These are phyloP conservation scores for Fistularia commersonii DNA, from an alignment of 2,797 vertebrate genomes.

Conservation along the genomic window DNA sequence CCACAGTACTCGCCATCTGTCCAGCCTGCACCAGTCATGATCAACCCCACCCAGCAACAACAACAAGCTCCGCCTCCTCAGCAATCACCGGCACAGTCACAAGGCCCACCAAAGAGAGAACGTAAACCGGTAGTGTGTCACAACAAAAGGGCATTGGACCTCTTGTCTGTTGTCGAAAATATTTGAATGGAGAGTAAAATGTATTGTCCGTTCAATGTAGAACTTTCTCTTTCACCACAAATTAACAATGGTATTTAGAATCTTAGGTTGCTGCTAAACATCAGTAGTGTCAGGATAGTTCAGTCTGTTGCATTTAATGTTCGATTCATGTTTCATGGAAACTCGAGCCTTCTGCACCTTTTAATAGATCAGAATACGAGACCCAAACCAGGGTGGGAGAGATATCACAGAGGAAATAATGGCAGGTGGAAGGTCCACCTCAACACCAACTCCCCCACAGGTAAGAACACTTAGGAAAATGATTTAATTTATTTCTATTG, in stretches of 20 bases:
- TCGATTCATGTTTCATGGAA: constrained; percentile 3
- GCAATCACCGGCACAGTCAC: constrained; percentile 69
- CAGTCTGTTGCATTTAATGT: constrained; percentile 15
- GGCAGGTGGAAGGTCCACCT: constrained; percentile 90
- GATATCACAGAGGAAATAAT: constrained; percentile 99
- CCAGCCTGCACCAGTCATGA: constrained; percentile 83
- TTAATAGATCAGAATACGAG: constrained; percentile 93
- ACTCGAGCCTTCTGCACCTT: not conserved
- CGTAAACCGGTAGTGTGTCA: constrained; percentile 84
- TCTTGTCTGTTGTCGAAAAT: constrained; percentile 49
- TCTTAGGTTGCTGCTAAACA: constrained; percentile 24
- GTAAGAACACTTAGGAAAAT: constrained; percentile 60
- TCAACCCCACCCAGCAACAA: constrained; percentile 77
- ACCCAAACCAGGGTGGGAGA: constrained; percentile 96
- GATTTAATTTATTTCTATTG: too few relatives aligned
- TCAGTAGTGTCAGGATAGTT: constrained; percentile 20
- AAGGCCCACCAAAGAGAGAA: constrained; percentile 87
- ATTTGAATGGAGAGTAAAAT: constrained; percentile 36
- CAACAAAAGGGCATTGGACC: constrained; percentile 52
- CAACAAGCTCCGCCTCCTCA: constrained; percentile 73
- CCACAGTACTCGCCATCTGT: constrained; percentile 84
- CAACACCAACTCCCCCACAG: constrained; percentile 95
- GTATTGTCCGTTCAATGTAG: constrained; percentile 54
- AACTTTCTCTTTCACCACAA: constrained; percentile 64
- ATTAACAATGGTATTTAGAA: constrained; percentile 48